Conservation (phyloP, 1,140 invertebrate species). For the Chironomus tepperi region DNA sequence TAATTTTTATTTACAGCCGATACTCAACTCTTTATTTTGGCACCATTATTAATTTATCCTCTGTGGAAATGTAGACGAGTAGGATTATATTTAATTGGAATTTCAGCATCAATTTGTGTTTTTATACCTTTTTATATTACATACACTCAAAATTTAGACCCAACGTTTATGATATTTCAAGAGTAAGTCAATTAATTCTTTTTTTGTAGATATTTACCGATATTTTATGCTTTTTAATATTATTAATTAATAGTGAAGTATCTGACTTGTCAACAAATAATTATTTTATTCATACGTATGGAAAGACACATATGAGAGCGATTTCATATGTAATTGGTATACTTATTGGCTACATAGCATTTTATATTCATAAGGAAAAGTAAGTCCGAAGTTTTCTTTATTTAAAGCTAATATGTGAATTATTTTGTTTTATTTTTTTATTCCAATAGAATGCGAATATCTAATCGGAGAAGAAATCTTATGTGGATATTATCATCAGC, state of each 20-base stretch:
- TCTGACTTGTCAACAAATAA: conserved; percentile 49
- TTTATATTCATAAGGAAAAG: conserved; percentile 49
- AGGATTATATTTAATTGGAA: conserved; percentile 47
- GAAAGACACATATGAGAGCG: conserved; percentile 62
- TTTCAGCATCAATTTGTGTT: conserved; percentile 46
- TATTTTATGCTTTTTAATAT: conserved; percentile 18
- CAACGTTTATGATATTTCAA: conserved; percentile 54
- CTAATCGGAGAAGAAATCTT: conserved; percentile 42
- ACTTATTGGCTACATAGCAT: conserved; percentile 51
- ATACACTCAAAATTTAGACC: conserved; percentile 49
- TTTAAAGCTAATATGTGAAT: no score
- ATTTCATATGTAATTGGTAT: conserved; percentile 56
- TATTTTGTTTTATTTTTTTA: conserved; percentile 25
- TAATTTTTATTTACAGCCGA: conserved; percentile 52
- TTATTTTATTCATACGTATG: conserved; percentile 54
- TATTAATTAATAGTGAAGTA: conserved; percentile 42
- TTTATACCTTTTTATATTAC: conserved; percentile 54
- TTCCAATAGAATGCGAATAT: conserved; percentile 43
- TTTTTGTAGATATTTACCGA: background rate
- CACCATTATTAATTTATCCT: conserved; percentile 63
- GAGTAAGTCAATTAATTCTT: conserved; percentile 44
- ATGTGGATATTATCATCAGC: conserved; percentile 49
- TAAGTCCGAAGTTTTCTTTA: conserved; percentile 36
- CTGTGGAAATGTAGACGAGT: conserved; percentile 54
- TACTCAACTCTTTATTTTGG: conserved; percentile 73